phyloP scores from a whole-genome alignment of 2,797 vertebrate species.

The Cossypha caffra region DNA sequence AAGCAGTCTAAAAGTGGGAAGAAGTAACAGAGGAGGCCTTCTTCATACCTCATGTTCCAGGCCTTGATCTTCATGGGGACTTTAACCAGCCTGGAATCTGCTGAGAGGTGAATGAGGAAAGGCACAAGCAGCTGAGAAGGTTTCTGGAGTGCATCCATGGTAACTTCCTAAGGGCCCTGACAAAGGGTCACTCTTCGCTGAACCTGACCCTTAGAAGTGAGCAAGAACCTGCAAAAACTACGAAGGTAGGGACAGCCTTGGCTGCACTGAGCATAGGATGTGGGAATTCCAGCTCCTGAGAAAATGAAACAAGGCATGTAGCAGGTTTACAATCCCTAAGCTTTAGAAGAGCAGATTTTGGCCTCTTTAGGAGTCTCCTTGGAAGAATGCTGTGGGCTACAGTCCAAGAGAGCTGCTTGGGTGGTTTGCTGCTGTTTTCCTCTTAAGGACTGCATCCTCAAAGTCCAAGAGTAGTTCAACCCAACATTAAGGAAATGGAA shows the following conservation, averaged over 20 bases:
- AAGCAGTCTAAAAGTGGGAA: neutral
- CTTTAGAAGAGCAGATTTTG: neutral
- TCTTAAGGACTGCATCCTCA: fast-evolving
- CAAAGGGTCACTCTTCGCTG: neutral
- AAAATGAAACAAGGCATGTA: neutral
- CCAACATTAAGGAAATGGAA: neutral
- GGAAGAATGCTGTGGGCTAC: neutral
- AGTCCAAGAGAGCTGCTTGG: neutral
- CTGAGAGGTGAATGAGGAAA: neutral
- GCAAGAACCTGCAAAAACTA: neutral
- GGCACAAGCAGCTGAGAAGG: neutral
- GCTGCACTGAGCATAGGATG: neutral
- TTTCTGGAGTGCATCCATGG: neutral
- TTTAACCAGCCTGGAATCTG: neutral
- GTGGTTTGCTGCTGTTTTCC: neutral
- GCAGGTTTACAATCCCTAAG: neutral
- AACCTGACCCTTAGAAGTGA: neutral
- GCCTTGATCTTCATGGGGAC: neutral
- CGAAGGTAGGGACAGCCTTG: neutral
- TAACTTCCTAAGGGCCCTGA: neutral
- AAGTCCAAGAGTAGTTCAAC: neutral
- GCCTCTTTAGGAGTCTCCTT: neutral
- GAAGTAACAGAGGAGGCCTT: neutral
- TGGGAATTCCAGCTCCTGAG: neutral
- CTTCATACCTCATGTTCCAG: neutral